phyloP scores from a whole-genome alignment of 2,113 vertebrate species.

The Phalacrocorax pelagicus region DNA sequence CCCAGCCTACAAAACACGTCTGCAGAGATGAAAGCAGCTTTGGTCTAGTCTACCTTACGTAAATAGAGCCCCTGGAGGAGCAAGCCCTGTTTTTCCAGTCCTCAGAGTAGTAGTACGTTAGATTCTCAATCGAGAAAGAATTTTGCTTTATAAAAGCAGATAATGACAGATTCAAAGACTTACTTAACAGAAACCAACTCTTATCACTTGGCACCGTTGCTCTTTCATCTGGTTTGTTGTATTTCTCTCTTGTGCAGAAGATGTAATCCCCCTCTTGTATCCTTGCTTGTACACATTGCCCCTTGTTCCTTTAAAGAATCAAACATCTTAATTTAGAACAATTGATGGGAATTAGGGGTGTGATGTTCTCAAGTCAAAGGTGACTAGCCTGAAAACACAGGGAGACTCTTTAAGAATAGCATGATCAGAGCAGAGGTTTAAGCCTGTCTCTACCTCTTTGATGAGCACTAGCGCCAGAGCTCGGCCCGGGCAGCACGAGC shows the following conservation, averaged over 20 bases:
- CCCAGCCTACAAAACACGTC: neutral
- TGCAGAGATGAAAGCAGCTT: neutral
- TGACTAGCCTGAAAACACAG: neutral
- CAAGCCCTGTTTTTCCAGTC: neutral
- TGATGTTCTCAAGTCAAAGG: neutral
- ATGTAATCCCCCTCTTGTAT: neutral
- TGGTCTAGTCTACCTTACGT: neutral
- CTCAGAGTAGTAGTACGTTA: neutral
- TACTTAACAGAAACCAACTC: neutral
- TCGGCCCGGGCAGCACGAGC: rapidly evolving
- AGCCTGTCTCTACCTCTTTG: neutral
- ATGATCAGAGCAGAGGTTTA: neutral
- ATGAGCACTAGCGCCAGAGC: neutral
- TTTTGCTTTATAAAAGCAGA: slow-evolving; percentile 7
- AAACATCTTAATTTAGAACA: neutral
- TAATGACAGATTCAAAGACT: neutral
- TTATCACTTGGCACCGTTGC: neutral
- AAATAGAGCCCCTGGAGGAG: neutral
- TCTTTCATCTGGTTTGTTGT: neutral
- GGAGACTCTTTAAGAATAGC: neutral
- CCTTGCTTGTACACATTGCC: neutral
- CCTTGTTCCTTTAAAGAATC: neutral
- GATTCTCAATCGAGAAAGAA: neutral
- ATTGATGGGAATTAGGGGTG: neutral
- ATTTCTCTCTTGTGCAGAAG: neutral